phyloP scores from a whole-genome alignment of 2,888 invertebrate species.

The Sminthurinus aureus region DNA sequence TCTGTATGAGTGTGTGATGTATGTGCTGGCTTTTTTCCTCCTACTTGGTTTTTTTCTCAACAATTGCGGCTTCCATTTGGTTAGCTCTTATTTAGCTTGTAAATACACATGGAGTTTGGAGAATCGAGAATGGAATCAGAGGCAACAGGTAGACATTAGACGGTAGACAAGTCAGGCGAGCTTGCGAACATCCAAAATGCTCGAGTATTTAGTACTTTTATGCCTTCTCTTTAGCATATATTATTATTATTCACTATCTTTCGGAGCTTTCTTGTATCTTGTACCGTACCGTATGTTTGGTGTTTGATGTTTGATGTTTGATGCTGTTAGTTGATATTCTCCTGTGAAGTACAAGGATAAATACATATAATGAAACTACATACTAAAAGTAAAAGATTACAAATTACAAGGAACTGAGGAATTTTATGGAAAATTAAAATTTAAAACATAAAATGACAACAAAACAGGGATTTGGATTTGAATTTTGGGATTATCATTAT shows the following conservation, averaged over 20 bases:
- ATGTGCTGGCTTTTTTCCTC: not conserved
- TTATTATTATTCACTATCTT: not conserved
- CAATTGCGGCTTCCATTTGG: slow-evolving; percentile 15
- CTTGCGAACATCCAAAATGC: too few relatives aligned
- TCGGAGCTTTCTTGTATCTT: not conserved
- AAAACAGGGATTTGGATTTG: too few relatives aligned
- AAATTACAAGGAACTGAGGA: not conserved
- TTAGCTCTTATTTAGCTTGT: not conserved
- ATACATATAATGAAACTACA: not conserved
- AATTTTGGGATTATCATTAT: too few relatives aligned
- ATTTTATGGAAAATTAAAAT: not conserved
- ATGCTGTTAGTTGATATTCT: too few relatives aligned
- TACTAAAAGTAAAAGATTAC: not conserved
- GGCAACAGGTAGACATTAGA: too few relatives aligned
- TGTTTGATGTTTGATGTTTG: too few relatives aligned
- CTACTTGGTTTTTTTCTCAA: not conserved
- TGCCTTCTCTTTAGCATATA: not conserved
- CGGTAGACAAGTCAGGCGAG: not conserved
- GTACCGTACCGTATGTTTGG: too few relatives aligned
- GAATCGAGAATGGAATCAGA: too few relatives aligned
- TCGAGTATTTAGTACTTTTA: too few relatives aligned
- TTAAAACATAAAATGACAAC: not conserved
- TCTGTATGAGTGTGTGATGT: not conserved
- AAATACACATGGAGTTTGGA: not conserved
- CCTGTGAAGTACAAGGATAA: too few relatives aligned